Evolutionary conservation across 2,888 invertebrate species (phyloP).

Genomic region (Eledone cirrhosa): DNA sequence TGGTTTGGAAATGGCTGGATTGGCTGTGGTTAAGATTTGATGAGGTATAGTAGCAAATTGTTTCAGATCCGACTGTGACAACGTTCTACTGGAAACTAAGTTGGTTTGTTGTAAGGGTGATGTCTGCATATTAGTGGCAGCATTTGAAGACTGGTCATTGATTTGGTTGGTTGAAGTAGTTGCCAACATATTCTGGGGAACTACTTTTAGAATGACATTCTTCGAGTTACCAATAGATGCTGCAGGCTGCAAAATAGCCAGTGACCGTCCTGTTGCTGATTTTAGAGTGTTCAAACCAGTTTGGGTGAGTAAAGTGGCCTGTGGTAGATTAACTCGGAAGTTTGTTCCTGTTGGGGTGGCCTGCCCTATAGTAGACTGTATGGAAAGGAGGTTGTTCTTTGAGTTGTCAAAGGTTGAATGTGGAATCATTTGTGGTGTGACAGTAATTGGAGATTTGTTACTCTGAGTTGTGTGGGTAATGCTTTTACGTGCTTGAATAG

Average conservation of each 20-base stretch:
- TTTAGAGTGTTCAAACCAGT: conserved; percentile 16
- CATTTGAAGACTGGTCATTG: not conserved
- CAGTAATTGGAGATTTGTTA: conserved; percentile 61
- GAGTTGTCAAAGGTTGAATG: not conserved
- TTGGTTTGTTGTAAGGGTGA: not conserved
- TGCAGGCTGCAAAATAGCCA: conserved; percentile 23
- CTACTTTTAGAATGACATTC: conserved; percentile 43
- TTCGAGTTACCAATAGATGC: conserved; percentile 36
- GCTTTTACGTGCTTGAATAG: conserved; percentile 51
- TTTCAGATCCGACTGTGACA: not conserved
- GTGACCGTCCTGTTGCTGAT: conserved; percentile 13
- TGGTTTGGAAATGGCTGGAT: not conserved
- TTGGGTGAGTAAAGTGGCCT: conserved; percentile 3
- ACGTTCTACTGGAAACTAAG: not conserved
- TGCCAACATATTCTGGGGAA: conserved; percentile 41
- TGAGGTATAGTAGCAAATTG: not conserved
- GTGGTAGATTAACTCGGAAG: conserved; percentile 20
- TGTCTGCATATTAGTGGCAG: not conserved
- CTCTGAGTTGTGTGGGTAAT: conserved; percentile 59
- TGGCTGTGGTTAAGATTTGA: conserved; percentile 7
- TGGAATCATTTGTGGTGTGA: conserved; percentile 33
- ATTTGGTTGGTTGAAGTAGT: conserved; percentile 28
- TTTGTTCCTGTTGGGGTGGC: not conserved
- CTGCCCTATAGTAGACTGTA: not conserved
- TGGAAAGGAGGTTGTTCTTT: not conserved